Percentiles rank a stretch among this genome's conserved stretches.
Conservation (phyloP, 2,888 invertebrate genomes). For the Hetaerina titia region DNA sequence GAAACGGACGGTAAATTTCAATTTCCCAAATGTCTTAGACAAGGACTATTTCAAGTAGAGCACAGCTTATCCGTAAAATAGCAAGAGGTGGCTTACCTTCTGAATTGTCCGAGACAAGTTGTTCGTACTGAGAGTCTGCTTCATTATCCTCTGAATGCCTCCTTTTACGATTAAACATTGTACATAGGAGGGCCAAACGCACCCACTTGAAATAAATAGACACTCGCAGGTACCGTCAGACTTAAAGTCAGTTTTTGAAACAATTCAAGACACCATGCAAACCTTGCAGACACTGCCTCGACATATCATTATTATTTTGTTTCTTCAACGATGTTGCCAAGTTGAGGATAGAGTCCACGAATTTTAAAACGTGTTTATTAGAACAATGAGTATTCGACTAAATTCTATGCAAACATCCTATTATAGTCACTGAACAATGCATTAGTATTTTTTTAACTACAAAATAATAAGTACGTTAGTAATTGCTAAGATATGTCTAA, state of each 20-base stretch:
- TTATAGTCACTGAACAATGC: no score
- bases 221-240: background rate
- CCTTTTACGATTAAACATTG: conserved; percentile 34
- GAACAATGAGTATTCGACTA: no score
- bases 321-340: background rate
- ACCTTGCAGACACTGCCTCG: background rate
- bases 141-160: conserved; percentile 20
- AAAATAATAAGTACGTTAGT: no score
- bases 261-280: background rate
- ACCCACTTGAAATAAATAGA: background rate
- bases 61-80: background rate
- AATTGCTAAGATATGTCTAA: no score
- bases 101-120: background rate
- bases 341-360: background rate
- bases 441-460: no score
- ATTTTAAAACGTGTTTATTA: background rate
- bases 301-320: background rate
- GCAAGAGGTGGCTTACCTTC: background rate
- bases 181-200: background rate
- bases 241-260: background rate
- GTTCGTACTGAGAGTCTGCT: background rate
- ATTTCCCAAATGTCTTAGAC: no score
- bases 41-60: background rate
- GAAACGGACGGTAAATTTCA: no score
- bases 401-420: no score